Evolutionary conservation across 2,888 invertebrate species (phyloP).

Genomic region (Molorchus minor): DNA sequence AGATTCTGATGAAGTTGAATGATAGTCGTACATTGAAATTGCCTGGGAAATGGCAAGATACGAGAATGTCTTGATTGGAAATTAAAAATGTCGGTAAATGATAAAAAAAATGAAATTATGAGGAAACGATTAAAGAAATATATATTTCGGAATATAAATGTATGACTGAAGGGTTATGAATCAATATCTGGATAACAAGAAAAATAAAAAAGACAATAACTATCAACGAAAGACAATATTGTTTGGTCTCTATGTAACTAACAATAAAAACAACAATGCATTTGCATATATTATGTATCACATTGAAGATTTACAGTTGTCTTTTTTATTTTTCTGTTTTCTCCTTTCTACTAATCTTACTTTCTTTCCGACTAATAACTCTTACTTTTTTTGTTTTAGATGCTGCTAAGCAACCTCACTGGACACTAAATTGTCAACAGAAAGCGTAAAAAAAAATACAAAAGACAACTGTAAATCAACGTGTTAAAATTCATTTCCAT

Average conservation of each 20-base stretch:
- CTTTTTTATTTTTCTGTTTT: conserved; percentile 40
- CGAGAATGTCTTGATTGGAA: no score
- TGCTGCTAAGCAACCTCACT: conserved; percentile 12
- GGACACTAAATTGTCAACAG: not conserved
- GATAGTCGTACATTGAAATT: no score
- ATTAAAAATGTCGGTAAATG: no score
- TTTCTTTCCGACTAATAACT: conserved; percentile 13
- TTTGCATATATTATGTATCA: not conserved
- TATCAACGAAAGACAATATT: no score
- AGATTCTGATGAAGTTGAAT: conserved; percentile 21
- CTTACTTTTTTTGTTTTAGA: conserved; percentile 42
- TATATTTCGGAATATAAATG: no score
- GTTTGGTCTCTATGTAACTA: no score
- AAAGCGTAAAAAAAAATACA: conserved; percentile 35
- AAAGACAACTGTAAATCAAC: conserved; percentile 32
- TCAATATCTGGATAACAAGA: no score
- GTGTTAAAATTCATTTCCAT: not conserved
- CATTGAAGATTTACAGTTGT: conserved; percentile 34
- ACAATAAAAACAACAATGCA: not conserved
- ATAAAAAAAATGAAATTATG: no score
- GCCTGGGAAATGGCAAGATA: no score
- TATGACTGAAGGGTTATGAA: no score
- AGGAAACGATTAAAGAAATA: no score
- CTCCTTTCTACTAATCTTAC: conserved; percentile 16
- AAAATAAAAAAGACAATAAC: no score